These are phyloP conservation scores for Drosophila takahashii DNA, from an alignment of 1,140 invertebrate species.

Conservation along the genomic window DNA sequence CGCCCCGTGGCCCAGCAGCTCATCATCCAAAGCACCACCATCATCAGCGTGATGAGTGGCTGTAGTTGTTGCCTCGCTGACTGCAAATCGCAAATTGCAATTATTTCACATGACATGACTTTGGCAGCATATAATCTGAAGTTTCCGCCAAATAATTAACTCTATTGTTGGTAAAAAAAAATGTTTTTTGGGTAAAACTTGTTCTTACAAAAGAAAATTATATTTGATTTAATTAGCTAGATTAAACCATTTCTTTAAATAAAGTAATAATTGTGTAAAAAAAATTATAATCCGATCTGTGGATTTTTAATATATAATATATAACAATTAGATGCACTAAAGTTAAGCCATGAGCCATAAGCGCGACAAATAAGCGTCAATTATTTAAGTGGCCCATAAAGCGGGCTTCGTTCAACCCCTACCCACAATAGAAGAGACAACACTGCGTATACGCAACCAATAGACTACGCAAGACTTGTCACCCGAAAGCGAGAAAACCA, in stretches of 20 bases:
- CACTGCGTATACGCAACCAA: conserved; percentile 58
- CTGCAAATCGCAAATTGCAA: conserved; percentile 74
- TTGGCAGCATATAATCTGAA: conserved; percentile 45
- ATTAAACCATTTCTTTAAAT: no score
- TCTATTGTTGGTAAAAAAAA: background rate
- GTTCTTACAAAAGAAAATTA: no score
- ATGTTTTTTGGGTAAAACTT: background rate
- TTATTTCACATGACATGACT: conserved; percentile 78
- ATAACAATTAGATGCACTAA: conserved; percentile 8
- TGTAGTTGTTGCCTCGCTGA: conserved; percentile 30
- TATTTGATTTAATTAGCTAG: no score
- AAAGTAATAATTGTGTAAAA: no score
- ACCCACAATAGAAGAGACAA: conserved; percentile 1
- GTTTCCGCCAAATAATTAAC: conserved; percentile 31
- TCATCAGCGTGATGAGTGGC: conserved; percentile 15
- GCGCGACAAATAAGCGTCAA: conserved; percentile 56
- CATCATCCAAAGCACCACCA: conserved; percentile 37
- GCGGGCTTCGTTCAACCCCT: background rate
- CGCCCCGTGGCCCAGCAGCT: conserved; percentile 64
- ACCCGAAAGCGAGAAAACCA: conserved; percentile 20
- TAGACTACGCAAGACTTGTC: conserved; percentile 10
- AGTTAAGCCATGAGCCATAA: conserved; percentile 39
- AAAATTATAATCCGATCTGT: no score
- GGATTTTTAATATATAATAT: no score
- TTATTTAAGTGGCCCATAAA: conserved; percentile 33